Conservation (phyloP, 2,113 vertebrate species). For the Chroicocephalus ridibundus region DNA sequence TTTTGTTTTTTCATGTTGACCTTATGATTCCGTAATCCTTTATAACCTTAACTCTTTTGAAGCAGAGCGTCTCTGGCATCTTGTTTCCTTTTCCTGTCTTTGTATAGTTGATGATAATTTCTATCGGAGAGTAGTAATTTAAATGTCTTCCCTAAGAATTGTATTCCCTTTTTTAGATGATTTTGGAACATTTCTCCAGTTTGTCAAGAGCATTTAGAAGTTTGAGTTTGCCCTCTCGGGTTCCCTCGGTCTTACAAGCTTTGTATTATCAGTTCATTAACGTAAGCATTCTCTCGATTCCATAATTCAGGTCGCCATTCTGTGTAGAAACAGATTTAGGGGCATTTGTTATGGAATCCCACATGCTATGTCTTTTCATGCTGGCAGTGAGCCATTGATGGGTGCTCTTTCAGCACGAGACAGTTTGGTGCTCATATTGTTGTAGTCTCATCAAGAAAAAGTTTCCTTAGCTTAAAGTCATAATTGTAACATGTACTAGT, state of each 20-base stretch:
- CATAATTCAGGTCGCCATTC: neutral
- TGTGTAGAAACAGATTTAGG: neutral
- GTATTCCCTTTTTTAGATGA: neutral
- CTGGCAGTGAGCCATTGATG: neutral
- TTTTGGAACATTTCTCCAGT: neutral
- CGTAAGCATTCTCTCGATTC: neutral
- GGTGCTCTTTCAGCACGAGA: neutral
- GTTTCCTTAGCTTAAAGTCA: neutral
- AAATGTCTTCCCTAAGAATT: neutral
- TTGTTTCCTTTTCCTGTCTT: neutral
- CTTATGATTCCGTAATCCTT: neutral
- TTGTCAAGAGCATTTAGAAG: neutral
- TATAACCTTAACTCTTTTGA: neutral
- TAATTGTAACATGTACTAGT: neutral
- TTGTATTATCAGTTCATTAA: neutral
- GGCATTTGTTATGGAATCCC: neutral
- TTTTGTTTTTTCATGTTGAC: neutral
- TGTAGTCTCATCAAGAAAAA: neutral
- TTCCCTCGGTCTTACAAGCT: neutral
- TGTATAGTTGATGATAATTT: neutral
- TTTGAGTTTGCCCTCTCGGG: neutral
- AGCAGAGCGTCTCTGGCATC: neutral
- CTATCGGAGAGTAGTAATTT: neutral
- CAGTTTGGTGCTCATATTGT: neutral
- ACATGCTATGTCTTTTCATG: fast-evolving